These are phyloP conservation scores for Cavia porcellus DNA, from an alignment of 2,113 vertebrate species.

Conservation along the genomic window DNA sequence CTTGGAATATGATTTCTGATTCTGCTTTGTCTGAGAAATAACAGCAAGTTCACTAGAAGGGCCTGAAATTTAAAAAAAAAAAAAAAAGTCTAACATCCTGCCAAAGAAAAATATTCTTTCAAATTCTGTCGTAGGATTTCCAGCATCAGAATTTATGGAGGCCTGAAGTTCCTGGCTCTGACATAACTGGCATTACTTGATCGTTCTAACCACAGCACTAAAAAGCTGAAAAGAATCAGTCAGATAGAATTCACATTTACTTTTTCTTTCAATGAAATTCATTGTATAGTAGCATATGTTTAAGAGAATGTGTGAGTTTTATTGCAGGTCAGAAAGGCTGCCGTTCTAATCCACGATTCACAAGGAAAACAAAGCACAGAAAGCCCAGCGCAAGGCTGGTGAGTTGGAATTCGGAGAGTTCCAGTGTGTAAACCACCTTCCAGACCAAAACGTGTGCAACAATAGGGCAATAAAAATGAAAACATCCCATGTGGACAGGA, in stretches of 20 bases:
- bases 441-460: conserved; percentile 44
- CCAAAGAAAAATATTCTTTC: conserved; percentile 80
- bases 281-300: conserved; percentile 75
- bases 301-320: conserved; percentile 79
- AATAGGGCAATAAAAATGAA: conserved; percentile 63
- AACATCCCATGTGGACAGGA: conserved; percentile 18
- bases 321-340: conserved; percentile 81
- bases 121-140: conserved; percentile 76
- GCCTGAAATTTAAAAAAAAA: conserved; percentile 52
- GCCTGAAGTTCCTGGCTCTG: conserved; percentile 74
- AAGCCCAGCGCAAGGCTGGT: conserved; percentile 55
- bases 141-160: conserved; percentile 34
- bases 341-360: conserved; percentile 64
- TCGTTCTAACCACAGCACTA: conserved; percentile 72
- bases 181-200: conserved; percentile 75
- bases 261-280: conserved; percentile 79
- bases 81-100: conserved; percentile 44
- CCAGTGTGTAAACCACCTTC: conserved; percentile 20
- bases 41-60: conserved; percentile 76
- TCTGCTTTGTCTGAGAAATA: conserved; percentile 81
- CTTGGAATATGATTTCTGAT: conserved; percentile 79
- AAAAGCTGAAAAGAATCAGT: conserved; percentile 73
- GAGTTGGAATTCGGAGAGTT: conserved; percentile 14
- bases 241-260: conserved; percentile 59
- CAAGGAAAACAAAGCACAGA: conserved; percentile 68